phyloP scores from a whole-genome alignment of 2,113 vertebrate species.

The Pitta sordida region DNA sequence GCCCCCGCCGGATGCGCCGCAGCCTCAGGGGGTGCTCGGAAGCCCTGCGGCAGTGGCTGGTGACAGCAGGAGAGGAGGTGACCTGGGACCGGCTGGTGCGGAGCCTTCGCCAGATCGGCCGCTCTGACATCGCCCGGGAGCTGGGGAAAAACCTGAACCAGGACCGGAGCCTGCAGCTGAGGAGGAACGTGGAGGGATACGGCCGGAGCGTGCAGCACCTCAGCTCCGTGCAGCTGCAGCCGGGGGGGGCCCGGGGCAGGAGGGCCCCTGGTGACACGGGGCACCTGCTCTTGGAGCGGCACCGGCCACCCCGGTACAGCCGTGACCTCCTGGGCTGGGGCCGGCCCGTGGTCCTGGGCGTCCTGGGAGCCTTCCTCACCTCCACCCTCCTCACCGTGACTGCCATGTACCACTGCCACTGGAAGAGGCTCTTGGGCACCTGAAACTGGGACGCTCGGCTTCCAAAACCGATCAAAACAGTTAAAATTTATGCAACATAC shows the following conservation, averaged over 20 bases:
- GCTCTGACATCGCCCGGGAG: conserved; percentile 65
- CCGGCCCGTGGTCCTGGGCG: conserved; percentile 67
- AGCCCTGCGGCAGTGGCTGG: conserved; percentile 51
- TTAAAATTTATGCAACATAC: neutral
- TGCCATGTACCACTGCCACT: neutral
- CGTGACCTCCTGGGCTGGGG: conserved; percentile 64
- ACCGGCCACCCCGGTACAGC: conserved; percentile 46
- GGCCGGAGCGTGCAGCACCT: neutral
- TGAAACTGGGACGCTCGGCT: accelerated
- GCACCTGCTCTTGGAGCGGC: conserved; percentile 67
- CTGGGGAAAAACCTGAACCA: conserved; percentile 76
- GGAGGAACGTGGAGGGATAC: conserved; percentile 24
- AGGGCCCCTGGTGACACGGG: accelerated
- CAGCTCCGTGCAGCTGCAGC: neutral
- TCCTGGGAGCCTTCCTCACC: conserved; percentile 75
- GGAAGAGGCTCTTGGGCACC: neutral
- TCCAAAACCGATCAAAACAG: neutral
- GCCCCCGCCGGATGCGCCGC: accelerated
- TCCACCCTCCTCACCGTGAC: conserved; percentile 24
- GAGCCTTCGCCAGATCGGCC: conserved; percentile 45
- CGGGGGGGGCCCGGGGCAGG: accelerated
- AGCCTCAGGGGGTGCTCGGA: accelerated
- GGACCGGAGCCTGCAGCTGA: conserved; percentile 67
- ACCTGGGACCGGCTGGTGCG: conserved; percentile 69
- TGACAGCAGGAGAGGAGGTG: neutral